A percentile compares a stretch with the other conserved stretches of the same genome.
These are phyloP conservation scores for Mobula birostris DNA, from an alignment of 2,113 vertebrate species.

Conservation along the genomic window DNA sequence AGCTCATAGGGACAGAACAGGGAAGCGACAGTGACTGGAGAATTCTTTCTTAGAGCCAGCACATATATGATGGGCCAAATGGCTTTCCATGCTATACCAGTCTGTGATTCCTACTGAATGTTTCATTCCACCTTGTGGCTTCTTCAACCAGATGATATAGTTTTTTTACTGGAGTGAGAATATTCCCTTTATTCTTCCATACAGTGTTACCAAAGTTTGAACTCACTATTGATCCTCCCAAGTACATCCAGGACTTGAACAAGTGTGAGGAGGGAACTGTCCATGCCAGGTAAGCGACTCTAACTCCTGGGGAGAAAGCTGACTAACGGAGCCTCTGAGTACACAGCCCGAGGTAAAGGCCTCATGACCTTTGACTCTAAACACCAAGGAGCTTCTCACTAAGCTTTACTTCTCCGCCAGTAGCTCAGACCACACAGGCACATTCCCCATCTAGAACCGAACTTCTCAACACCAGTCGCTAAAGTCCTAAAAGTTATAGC, in stretches of 20 bases:
- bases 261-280: constrained; percentile 72
- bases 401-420: neutral
- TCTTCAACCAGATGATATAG: neutral
- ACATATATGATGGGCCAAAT: neutral
- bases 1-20: neutral
- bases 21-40: neutral
- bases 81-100: neutral
- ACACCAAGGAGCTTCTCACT: neutral
- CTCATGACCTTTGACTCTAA: neutral
- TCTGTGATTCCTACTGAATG: neutral
- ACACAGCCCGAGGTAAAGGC: neutral
- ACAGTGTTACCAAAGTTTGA: constrained; percentile 85
- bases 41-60: neutral
- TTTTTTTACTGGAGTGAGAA: neutral
- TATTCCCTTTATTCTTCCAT: neutral
- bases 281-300: constrained; percentile 66
- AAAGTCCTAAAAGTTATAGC: neutral
- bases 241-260: constrained; percentile 70
- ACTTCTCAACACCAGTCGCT: neutral
- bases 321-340: neutral
- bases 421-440: neutral
- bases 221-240: constrained; percentile 67
- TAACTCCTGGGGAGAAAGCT: neutral
- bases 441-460: too few relatives aligned
- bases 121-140: neutral